Evolutionary conservation across 2,113 vertebrate genomes (phyloP).

Genomic region (Syngnathoides biaculeatus): DNA sequence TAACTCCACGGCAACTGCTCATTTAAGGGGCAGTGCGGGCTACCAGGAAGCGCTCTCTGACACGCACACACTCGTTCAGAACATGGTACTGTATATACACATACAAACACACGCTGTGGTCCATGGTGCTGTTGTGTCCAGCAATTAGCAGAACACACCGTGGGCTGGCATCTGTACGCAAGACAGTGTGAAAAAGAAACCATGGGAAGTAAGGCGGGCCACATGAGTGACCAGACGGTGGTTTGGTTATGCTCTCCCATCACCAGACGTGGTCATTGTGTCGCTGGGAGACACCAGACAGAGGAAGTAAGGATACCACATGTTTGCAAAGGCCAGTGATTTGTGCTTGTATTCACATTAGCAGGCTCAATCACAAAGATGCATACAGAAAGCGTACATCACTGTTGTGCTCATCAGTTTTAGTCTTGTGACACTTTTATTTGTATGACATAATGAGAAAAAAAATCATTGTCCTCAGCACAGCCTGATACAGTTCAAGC

Average conservation of each 20-base stretch:
- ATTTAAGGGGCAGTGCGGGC: conserved; percentile 75
- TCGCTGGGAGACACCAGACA: conserved; percentile 58
- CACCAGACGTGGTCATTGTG: conserved; percentile 60
- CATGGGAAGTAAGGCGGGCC: conserved; percentile 41
- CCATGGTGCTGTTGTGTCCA: conserved; percentile 42
- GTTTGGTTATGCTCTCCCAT: conserved; percentile 60
- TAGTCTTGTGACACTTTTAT: background rate
- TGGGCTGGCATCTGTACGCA: conserved; percentile 45
- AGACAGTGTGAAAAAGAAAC: conserved; percentile 30
- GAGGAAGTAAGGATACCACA: conserved; percentile 62
- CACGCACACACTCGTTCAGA: conserved; percentile 43
- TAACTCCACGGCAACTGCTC: conserved; percentile 72
- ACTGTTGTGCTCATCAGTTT: background rate
- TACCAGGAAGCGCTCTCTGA: conserved; percentile 55
- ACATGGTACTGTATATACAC: conserved; percentile 55
- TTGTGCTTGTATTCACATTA: conserved; percentile 22
- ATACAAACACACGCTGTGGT: conserved; percentile 56
- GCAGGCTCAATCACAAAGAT: conserved; percentile 8
- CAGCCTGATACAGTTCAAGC: background rate
- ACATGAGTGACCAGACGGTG: conserved; percentile 71
- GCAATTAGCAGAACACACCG: conserved; percentile 53
- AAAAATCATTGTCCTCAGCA: background rate
- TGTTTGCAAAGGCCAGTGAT: conserved; percentile 52
- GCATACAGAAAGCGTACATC: background rate
- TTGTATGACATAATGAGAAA: conserved; percentile 7